phyloP scores from a whole-genome alignment of 2,888 invertebrate species.

The Nephrotoma flavescens region DNA sequence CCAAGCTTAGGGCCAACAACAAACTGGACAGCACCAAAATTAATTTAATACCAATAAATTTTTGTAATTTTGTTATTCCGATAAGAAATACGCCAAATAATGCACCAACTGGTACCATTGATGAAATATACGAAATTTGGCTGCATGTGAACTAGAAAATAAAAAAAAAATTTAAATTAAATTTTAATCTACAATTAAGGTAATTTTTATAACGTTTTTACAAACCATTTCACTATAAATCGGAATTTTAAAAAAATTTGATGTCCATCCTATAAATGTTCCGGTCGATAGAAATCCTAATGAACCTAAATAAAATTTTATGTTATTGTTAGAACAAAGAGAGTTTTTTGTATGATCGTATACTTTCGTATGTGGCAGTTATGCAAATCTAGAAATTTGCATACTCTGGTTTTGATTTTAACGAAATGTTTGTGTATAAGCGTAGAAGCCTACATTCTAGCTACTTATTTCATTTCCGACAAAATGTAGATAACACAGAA shows the following conservation, averaged over 20 bases:
- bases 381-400: background rate
- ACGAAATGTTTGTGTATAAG: background rate
- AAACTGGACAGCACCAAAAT: background rate
- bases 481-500: too few relatives aligned
- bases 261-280: slow-evolving; percentile 1
- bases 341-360: background rate
- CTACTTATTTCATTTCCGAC: too few relatives aligned
- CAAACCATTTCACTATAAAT: background rate
- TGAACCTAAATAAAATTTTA: background rate
- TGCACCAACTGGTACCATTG: background rate
- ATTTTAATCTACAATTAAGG: too few relatives aligned
- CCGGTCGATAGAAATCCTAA: background rate
- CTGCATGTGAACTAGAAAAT: background rate
- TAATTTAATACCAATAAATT: background rate
- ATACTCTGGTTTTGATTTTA: background rate
- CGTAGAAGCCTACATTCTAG: too few relatives aligned
- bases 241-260: background rate
- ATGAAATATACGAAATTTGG: background rate
- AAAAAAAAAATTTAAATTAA: background rate
- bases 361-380: background rate
- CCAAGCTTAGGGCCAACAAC: background rate
- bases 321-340: background rate
- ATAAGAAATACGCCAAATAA: background rate
- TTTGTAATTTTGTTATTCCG: background rate
- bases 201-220: background rate